Evolutionary conservation across 2,888 invertebrate species (phyloP).

Genomic region (Sesia apiformis): DNA sequence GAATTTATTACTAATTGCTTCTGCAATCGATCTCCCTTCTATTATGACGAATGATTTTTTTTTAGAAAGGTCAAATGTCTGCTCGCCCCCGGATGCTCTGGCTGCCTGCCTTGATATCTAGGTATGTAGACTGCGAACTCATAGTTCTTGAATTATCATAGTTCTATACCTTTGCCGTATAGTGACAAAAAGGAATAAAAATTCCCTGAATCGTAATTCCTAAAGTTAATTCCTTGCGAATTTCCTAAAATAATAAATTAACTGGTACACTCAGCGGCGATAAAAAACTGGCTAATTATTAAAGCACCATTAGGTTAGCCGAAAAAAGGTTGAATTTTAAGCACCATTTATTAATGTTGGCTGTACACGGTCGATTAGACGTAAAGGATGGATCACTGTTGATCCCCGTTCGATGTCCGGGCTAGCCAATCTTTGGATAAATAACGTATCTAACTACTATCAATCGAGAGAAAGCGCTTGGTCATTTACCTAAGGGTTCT

Average conservation of each 20-base stretch:
- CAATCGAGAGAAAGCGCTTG: not conserved
- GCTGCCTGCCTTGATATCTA: no score
- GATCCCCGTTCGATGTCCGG: constrained; percentile 13
- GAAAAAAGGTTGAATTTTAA: constrained; percentile 70
- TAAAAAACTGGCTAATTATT: constrained; percentile 62
- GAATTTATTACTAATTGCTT: no score
- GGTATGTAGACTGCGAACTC: no score
- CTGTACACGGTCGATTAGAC: constrained; percentile 54
- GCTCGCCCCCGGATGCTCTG: no score
- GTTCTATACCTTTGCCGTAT: no score
- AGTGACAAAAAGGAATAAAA: no score
- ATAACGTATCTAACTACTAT: not conserved
- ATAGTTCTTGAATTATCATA: no score
- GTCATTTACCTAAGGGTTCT: not conserved
- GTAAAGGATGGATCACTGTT: constrained; percentile 37
- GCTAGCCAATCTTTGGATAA: not conserved
- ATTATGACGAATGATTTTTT: no score
- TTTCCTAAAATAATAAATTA: constrained; percentile 49
- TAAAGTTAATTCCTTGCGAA: not conserved
- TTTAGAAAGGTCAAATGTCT: no score
- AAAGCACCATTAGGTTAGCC: constrained; percentile 60
- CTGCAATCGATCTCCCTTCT: no score
- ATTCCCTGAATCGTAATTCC: no score
- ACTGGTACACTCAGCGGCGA: constrained; percentile 15
- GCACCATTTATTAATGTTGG: constrained; percentile 67